Evolutionary conservation across 92 coral and sea anemone species (phyloP).

Genomic region (Phymanthus crucifer): DNA sequence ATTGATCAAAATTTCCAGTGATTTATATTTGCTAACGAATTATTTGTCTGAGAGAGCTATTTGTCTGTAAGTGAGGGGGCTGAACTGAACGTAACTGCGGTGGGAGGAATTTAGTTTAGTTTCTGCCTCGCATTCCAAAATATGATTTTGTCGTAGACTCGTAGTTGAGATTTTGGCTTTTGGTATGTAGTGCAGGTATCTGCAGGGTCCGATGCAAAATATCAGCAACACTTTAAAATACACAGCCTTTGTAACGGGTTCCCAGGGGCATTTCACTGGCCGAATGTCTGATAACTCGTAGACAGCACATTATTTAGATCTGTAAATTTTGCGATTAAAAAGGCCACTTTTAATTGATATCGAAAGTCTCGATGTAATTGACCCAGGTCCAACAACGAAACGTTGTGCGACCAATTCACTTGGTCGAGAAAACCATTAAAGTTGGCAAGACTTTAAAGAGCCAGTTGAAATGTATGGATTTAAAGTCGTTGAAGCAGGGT

Average conservation of each 20-base stretch:
- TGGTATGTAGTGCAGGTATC: no score
- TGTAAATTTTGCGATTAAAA: background rate
- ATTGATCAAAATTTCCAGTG: background rate
- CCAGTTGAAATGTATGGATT: background rate
- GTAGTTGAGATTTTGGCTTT: no score
- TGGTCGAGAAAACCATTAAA: background rate
- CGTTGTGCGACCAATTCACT: no score
- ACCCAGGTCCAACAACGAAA: background rate
- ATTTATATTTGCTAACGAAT: background rate
- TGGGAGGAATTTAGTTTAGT: no score
- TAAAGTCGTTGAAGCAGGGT: background rate
- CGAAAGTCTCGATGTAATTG: background rate
- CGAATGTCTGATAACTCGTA: background rate
- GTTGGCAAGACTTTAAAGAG: background rate
- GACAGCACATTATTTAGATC: background rate
- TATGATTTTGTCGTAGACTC: no score
- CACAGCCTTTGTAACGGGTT: no score
- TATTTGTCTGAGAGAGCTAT: background rate
- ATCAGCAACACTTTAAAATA: no score
- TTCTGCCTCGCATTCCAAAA: no score
- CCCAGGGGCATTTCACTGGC: no score
- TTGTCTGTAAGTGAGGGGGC: no score
- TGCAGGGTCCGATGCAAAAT: no score
- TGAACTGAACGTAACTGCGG: no score
- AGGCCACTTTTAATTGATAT: background rate